Evolutionary conservation across 2,797 vertebrate genomes (phyloP), one percentile per base, ranked within the genome.

Genomic region (Neopelma chrysocephalum): DNA sequence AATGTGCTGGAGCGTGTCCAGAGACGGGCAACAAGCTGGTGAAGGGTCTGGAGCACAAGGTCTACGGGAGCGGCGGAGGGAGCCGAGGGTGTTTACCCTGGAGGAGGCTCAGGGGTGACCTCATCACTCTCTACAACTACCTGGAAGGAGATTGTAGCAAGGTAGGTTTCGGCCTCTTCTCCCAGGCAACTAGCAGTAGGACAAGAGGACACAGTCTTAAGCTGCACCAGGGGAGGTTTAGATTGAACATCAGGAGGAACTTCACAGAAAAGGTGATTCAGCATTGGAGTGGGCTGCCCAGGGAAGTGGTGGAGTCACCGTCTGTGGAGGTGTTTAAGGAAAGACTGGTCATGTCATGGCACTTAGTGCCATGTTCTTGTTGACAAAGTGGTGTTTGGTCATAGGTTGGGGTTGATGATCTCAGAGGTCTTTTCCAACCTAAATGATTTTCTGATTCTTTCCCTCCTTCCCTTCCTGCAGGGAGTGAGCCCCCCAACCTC

Each of bases 331-430:
- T 54, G 21, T 45, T 54, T 20, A 32, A 56, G 31, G 47, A 36
- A 48, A 62, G 62, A 48, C 31, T 29, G 42, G 34, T 61, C 1
- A 1, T 10, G 34, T 61, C 1, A 1, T 10, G 12, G 26, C 2
- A 26, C 34, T 70, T n/a, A 22, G 18, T 54, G 31, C 48, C 5
- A 3, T 3, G 10, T 25, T 60, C 47, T 19, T 47, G 26, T 5
- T 15, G 56, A 42, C 15, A 42, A 36, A 40, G 23, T 25, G 4
- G 3, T 36, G 15, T 29, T 82, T 0, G 0, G 42, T 48, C 65
- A 34, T 26, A 23, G 42, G 31, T 4, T 34, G 26, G 22, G 48
- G 18, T 29, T 2, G 0, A 27, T 48, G 26, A 31, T 32, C 36
- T 56, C 22, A 76, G 36, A 62, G 15, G 42, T 10, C 13, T 56